These are phyloP conservation scores for Pluvianellus socialis DNA, from an alignment of 2,113 vertebrate genomes.

Conservation along the genomic window DNA sequence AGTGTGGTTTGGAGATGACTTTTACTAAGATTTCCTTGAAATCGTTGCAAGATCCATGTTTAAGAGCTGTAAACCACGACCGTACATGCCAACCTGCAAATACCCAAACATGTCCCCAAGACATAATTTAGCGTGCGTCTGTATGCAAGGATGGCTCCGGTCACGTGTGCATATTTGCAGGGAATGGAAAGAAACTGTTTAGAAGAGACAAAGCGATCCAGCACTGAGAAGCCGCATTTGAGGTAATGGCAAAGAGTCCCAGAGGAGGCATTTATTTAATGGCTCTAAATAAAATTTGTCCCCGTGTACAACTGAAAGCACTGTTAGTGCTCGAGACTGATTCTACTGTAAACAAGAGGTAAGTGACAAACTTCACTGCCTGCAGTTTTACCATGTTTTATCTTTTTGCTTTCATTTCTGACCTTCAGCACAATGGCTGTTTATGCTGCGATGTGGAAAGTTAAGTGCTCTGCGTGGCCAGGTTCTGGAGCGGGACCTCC, in stretches of 20 bases:
- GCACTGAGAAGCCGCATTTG: background rate
- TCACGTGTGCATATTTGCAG: rapidly evolving
- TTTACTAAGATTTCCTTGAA: background rate
- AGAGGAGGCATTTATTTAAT: background rate
- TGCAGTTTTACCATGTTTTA: background rate
- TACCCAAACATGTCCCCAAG: background rate
- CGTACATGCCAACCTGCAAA: background rate
- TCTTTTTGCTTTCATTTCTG: background rate
- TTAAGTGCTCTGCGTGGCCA: background rate
- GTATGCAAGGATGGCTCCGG: background rate
- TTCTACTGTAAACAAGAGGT: background rate
- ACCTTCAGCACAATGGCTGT: background rate
- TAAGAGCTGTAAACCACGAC: background rate
- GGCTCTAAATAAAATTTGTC: background rate
- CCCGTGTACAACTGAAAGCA: background rate
- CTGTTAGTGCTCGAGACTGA: background rate
- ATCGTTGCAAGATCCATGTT: background rate
- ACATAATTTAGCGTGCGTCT: too few species aligned
- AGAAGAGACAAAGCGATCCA: background rate
- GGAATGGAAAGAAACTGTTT: background rate
- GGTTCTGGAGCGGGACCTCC: background rate
- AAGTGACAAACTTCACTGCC: background rate
- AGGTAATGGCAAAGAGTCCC: background rate
- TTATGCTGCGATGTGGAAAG: background rate
- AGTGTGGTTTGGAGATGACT: background rate